These are phyloP conservation scores for Speoplatyrhinus poulsoni DNA, from an alignment of 2,113 vertebrate species.

Conservation along the genomic window DNA sequence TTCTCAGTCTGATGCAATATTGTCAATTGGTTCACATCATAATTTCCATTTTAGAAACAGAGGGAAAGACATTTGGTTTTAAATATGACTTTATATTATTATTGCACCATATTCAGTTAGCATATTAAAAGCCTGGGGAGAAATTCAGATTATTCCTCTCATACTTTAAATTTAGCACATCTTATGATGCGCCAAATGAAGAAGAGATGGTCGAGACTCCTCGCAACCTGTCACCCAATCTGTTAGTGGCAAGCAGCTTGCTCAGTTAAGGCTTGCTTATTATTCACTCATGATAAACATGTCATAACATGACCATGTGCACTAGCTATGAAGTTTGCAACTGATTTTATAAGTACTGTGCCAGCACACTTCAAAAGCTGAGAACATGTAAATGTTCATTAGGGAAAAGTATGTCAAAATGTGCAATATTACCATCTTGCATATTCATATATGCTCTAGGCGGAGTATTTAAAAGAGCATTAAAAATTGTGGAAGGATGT, in stretches of 20 bases:
- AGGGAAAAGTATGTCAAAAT: background rate
- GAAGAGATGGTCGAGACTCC: constrained; percentile 40
- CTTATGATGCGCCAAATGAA: constrained; percentile 58
- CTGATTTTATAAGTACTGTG: no score
- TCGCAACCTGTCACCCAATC: constrained; percentile 59
- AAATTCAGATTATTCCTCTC: constrained; percentile 49
- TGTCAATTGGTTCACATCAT: constrained; percentile 5
- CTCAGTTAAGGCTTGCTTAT: constrained; percentile 6
- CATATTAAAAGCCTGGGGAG: constrained; percentile 31
- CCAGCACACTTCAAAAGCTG: no score
- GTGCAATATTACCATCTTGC: background rate
- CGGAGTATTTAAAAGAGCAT: background rate
- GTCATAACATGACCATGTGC: no score
- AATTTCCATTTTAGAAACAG: background rate
- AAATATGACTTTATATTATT: constrained; percentile 15
- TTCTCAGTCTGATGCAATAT: background rate
- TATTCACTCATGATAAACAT: constrained; percentile 8
- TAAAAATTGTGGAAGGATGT: background rate
- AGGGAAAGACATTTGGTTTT: background rate
- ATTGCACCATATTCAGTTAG: constrained; percentile 12
- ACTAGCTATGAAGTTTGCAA: no score
- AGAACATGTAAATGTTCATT: no score
- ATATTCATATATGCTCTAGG: background rate
- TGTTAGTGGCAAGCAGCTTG: constrained; percentile 31
- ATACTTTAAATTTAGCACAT: constrained; percentile 52